Base-by-base conservation (phyloP, 2,888 invertebrate species). In the Slavum lentiscoides region DNA sequence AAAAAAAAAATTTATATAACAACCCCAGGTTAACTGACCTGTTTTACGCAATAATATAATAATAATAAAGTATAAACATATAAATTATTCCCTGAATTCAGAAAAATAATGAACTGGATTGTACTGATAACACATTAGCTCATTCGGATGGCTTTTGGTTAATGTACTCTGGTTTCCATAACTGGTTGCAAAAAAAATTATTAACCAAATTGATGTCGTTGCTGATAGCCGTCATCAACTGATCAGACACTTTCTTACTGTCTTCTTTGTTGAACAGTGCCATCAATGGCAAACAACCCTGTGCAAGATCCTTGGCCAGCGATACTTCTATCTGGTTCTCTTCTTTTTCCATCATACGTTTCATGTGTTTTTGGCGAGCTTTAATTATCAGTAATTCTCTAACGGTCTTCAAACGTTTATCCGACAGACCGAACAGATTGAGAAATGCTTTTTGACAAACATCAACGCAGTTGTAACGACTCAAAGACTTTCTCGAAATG, bases 371-470 rank as follows among this genome's bases (percentile, higher is more conserved):
- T 53, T 81, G 81, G 5, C 83, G 82, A 11, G 82, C 80, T 73
- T 83, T 83, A 82, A 87, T 86, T 82, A 89, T 88, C 49, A 88
- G 86, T 84, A 88, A 88, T 83, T 89, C 89, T 66, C 89, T 85
- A 84, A 88, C 88, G 59, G 88, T 85, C 75, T 88, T 85, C 21
- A 89, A 88, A 81, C 89, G 85, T 85, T 89, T 89, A 82, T 89
- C 89, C 66, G 89, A 89, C 84, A 89, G 88, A 66, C 88, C 88
- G 85, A 88, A 89, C 55, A 89, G 87, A 85, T 88, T 88, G 84
- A 89, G 88, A 84, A 89, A 89, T 59, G 89, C 89, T 84, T 89
- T 89, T 84, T 89, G 88, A 84, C 89, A 89, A 58, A 89, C 88
- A 84, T 88, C 88, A 21, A 88, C 86, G 73, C 85, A 83, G 58